Conservation (phyloP, 2,888 invertebrate genomes). For the Sinodicranocentrus sp. region DNA sequence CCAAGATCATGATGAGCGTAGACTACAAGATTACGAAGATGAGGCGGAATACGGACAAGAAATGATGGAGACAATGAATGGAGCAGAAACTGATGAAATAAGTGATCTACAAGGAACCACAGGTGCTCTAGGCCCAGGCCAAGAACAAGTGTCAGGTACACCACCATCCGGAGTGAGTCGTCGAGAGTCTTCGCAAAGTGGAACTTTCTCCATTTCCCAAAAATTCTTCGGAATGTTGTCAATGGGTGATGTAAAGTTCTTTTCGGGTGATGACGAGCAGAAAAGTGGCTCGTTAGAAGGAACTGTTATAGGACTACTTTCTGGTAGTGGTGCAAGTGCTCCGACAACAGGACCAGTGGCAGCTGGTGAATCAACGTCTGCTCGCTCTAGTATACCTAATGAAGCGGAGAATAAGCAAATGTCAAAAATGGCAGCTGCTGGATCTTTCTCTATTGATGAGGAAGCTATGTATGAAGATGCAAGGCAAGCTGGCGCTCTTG, state of each 20-base stretch:
- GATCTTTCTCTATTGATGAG: constrained; percentile 75
- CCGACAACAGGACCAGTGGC: constrained; percentile 23
- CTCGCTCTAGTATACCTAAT: constrained; percentile 63
- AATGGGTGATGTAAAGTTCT: constrained; percentile 75
- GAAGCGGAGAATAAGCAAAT: constrained; percentile 70
- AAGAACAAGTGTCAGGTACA: constrained; percentile 65
- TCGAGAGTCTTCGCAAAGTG: constrained; percentile 74
- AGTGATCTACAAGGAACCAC: background rate
- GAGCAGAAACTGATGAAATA: constrained; percentile 19
- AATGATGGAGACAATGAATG: background rate
- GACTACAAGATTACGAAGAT: constrained; percentile 70
- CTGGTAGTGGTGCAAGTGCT: constrained; percentile 77
- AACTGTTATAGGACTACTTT: constrained; percentile 76
- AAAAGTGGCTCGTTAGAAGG: constrained; percentile 78
- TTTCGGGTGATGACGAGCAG: constrained; percentile 72
- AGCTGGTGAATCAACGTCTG: constrained; percentile 43
- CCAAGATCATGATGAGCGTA: background rate
- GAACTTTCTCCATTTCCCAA: constrained; percentile 74
- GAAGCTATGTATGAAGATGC: constrained; percentile 68
- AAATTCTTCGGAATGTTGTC: constrained; percentile 77
- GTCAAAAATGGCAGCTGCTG: constrained; percentile 54
- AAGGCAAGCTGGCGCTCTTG: constrained; percentile 77
- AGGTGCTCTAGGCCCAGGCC: constrained; percentile 36
- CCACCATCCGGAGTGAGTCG: constrained; percentile 71
- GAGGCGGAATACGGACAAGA: constrained; percentile 77